Base-by-base conservation (phyloP, 2,888 invertebrate genomes). In the Metellina segmentata region DNA sequence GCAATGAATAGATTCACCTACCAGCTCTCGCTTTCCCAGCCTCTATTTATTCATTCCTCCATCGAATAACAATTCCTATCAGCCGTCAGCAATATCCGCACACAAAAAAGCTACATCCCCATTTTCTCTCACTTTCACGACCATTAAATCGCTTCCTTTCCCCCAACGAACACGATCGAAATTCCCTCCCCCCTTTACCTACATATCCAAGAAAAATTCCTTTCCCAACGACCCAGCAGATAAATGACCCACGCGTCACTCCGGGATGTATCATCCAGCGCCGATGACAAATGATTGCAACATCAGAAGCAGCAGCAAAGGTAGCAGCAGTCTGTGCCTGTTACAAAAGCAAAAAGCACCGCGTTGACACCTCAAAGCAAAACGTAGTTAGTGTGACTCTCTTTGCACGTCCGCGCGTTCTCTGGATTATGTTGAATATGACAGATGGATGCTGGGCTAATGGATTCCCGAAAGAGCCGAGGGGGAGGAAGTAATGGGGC, bases 221-320 rank as follows among this genome's bases (percentile, higher is more conserved):
- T 71, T 34, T 48, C 69, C 69, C 34, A 81, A 88, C 88, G 72
- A 34, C 74, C 88, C 74, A 34, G 74, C 71, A 81, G 74, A 81
- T 88, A 88, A 81, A 88, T 88, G 88, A 88, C 74, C 52, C 74
- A n/a, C 6, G 7, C 49, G 61, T 53, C 88, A 77, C 69, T 77
- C 85, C 20, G 51, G 85, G 77, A 85, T 85, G 85, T 75, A 85
- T 74, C 81, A 72, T 61, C 79, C 51, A 5, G 34, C 69, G 19
- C 49, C 48, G 53, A 88, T 88, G 88, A 88, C 88, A 88, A 88
- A 88, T 88, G 88, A 77, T 72, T 52, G 13, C 11, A 61, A 8
- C 61, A 61, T 7, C 61, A 16, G 9, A 61, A 11, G 13, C 11
- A 61, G 16, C 61, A 61, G 61, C 61, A 16, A 61, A 61, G 61